Conservation (phyloP, 2,888 invertebrate species). For the Chydorus sphaericus region DNA sequence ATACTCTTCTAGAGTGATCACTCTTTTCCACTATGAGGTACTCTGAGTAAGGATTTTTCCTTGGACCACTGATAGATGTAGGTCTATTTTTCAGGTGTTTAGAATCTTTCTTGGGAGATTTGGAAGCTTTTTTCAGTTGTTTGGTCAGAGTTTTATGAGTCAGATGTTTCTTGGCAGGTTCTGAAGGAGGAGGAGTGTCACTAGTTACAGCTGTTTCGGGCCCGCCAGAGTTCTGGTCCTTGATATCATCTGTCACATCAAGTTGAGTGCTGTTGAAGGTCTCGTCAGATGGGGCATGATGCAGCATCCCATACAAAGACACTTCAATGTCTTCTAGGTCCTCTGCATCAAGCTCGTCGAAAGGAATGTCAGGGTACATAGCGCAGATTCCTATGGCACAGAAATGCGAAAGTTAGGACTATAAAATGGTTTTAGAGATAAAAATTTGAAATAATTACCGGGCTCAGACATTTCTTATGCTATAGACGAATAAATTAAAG, state of each 20-base stretch:
- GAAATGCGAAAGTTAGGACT: no score
- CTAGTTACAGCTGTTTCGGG: neutral
- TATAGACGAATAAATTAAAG: no score
- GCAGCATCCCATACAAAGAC: constrained; percentile 10
- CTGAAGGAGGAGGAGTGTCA: neutral
- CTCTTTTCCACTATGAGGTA: neutral
- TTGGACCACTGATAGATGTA: no score
- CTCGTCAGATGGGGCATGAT: constrained; percentile 7
- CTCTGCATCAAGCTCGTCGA: neutral
- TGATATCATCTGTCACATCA: neutral
- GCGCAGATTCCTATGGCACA: no score
- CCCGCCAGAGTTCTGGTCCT: no score
- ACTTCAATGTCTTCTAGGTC: constrained; percentile 7
- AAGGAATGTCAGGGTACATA: no score
- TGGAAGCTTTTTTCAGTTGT: no score
- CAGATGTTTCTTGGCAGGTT: neutral
- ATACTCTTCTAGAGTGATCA: neutral
- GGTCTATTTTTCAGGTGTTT: neutral
- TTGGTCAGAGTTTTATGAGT: no score
- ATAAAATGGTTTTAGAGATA: no score
- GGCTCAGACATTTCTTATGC: no score
- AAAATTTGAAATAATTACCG: no score
- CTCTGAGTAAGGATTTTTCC: neutral
- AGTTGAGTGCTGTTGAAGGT: neutral
- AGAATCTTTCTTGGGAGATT: neutral